Evolutionary conservation across 2,888 invertebrate species (phyloP), one percentile per base, ranked within the genome.

Genomic region (Vesta saturnalis): DNA sequence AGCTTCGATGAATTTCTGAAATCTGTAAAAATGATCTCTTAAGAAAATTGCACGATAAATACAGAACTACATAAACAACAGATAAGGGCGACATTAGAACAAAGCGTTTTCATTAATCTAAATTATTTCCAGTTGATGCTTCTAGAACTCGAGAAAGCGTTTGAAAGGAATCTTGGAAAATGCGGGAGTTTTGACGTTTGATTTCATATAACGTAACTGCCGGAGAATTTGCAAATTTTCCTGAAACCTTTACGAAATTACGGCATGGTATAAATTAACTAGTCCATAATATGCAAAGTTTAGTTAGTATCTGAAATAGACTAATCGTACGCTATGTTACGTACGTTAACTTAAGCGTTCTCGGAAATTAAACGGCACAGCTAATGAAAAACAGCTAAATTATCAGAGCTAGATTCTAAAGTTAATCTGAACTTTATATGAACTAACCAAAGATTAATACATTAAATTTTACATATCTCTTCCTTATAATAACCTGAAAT

Each of bases 91-190:
- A 71, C 67, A 69, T 67, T 70, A 70, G 74, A 77, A 76, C 75
- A 76, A 76, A 77, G 74, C 72, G 65, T 68, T 72, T 73, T 74
- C 75, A 76, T 77, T 74, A 76, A 77, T 77, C 77, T 76, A 70
- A 67, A 76, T 77, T 77, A 76, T 70, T 77, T 76, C 76, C 73
- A 72, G 71, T 74, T 72, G 73, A 75, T 75, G 74, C 76, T 73
- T 73, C 72, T 65, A 65, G 72, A 73, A 74, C 67, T 68, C 66
- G 64, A 49, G 67, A 46, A 61, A 59, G 59, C 66, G 62, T 67
- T 62, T 58, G 67, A 66, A 61, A 66, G 61, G 66, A 67, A 52
- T 60, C n/a, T 57, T 54, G 52, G 64, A 64, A 64, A 58, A 58
- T 47, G 64, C 60, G 35, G 46, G 59, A 59, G 43, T 60, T 64